These are phyloP conservation scores for Troglohyphantes excavatus DNA, from an alignment of 2,888 invertebrate genomes.

Conservation along the genomic window DNA sequence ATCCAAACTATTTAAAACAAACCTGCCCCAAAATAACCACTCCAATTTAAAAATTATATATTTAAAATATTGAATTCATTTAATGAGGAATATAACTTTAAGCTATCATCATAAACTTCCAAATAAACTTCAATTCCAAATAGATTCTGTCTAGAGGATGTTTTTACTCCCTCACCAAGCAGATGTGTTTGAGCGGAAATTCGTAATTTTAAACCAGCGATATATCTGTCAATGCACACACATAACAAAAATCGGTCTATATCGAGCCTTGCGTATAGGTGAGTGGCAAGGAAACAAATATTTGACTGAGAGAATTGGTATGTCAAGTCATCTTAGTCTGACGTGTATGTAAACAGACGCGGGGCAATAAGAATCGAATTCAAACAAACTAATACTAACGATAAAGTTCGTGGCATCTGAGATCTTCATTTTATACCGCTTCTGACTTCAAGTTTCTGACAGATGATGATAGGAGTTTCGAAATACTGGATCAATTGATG, in stretches of 20 bases:
- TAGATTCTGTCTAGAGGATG: background rate
- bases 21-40: no score
- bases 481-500: background rate
- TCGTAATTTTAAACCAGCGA: slow-evolving; percentile 30
- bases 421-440: slow-evolving; percentile 14
- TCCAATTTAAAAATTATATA: no score
- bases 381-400: slow-evolving; percentile 59
- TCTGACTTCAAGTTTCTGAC: background rate
- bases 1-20: no score
- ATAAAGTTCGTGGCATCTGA: slow-evolving; percentile 15
- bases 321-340: slow-evolving; percentile 35
- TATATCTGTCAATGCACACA: background rate
- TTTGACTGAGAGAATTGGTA: slow-evolving; percentile 50
- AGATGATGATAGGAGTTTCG: background rate
- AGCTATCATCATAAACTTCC: no score
- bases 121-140: background rate
- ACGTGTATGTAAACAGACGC: slow-evolving; percentile 47
- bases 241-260: background rate
- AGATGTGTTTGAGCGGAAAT: background rate
- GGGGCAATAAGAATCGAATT: slow-evolving; percentile 34
- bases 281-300: slow-evolving; percentile 45
- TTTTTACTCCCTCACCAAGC: background rate
- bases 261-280: slow-evolving; percentile 1
- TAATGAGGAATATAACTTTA: no score
- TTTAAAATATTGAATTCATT: no score